phyloP scores from a whole-genome alignment of 2,113 vertebrate genomes.

The Tor tambroides region DNA sequence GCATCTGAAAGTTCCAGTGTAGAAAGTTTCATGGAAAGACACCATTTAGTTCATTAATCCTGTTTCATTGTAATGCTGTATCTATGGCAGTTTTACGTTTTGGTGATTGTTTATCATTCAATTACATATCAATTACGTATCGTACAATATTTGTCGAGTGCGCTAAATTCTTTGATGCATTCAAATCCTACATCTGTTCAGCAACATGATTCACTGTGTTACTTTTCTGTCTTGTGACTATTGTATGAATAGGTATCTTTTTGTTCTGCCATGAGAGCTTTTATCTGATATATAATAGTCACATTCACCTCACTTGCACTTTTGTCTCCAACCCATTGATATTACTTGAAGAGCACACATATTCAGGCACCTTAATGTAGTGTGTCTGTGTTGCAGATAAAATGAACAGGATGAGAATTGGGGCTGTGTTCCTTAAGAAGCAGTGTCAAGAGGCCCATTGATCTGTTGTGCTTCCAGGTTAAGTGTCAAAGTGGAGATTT shows the following conservation, averaged over 20 bases:
- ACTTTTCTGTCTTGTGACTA: neutral
- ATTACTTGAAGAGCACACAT: neutral
- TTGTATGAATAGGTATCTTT: neutral
- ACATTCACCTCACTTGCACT: neutral
- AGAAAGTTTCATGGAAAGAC: neutral
- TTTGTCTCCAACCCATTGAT: neutral
- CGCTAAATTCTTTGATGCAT: neutral
- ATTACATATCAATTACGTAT: too few species aligned
- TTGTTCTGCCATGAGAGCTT: neutral
- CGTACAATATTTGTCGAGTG: too few species aligned
- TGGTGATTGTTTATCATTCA: neutral
- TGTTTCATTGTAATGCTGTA: neutral
- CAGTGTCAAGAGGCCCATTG: conserved; percentile 60
- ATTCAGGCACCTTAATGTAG: neutral
- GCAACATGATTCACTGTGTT: neutral
- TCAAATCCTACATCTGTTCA: neutral
- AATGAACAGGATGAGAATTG: neutral
- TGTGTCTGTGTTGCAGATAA: neutral
- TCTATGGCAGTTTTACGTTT: neutral
- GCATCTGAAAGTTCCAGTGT: too few species aligned
- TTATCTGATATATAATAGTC: neutral
- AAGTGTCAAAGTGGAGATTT: conserved; percentile 42
- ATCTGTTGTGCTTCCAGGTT: conserved; percentile 58
- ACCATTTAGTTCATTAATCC: neutral
- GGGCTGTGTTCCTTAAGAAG: conserved; percentile 48